These are phyloP conservation scores for Plebejus anna DNA, from an alignment of 2,888 invertebrate species.

Conservation along the genomic window DNA sequence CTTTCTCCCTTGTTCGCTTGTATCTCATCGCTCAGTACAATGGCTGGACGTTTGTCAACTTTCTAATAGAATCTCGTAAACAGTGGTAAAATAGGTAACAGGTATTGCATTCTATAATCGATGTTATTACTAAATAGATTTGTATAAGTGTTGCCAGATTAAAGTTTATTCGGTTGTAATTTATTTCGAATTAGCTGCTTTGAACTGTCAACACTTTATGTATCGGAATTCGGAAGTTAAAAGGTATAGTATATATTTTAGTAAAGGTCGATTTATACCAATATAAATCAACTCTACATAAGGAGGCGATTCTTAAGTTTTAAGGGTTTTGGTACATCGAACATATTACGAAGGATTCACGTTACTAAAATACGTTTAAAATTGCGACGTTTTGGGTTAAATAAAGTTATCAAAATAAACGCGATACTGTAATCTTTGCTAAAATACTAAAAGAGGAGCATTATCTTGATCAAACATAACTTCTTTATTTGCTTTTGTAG, in stretches of 20 bases:
- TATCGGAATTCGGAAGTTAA: not conserved
- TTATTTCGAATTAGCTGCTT: slow-evolving; percentile 9
- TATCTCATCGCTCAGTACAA: slow-evolving; percentile 37
- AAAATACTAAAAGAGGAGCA: not conserved
- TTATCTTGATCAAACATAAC: slow-evolving; percentile 18
- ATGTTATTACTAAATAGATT: slow-evolving; percentile 22
- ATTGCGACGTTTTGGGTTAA: not conserved
- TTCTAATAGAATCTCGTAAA: slow-evolving; percentile 33
- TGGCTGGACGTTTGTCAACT: slow-evolving; percentile 36
- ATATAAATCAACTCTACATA: no score
- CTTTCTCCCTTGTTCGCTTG: slow-evolving; percentile 47
- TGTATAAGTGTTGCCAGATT: slow-evolving; percentile 6
- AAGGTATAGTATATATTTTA: not conserved
- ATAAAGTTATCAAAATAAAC: not conserved
- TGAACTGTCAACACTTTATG: slow-evolving; percentile 12
- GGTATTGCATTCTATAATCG: slow-evolving; percentile 29
- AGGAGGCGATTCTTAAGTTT: no score
- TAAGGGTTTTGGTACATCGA: no score
- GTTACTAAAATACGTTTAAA: not conserved
- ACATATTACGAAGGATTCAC: not conserved
- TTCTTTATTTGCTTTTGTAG: slow-evolving; percentile 21
- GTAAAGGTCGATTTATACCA: not conserved
- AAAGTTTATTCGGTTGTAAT: not conserved
- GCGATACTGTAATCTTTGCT: not conserved
- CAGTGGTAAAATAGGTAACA: slow-evolving; percentile 27